phyloP scores from a whole-genome alignment of 2,797 vertebrate species.

The Mormyrus hasselquistii region DNA sequence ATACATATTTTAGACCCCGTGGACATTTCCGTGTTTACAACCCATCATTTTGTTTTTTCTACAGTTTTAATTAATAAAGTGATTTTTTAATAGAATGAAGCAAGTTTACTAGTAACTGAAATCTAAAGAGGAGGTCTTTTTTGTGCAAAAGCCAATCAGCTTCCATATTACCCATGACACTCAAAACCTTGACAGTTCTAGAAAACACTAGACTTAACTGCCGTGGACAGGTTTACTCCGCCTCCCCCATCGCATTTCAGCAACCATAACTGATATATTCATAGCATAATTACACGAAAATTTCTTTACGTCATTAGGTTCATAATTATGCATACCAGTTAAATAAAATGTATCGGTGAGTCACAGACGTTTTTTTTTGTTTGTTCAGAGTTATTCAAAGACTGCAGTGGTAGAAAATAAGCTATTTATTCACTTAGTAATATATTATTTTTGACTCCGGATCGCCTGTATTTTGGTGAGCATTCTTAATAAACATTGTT shows the following conservation, averaged over 20 bases:
- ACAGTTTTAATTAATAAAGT: background rate
- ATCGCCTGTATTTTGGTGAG: background rate
- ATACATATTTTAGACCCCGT: background rate
- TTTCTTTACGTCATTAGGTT: background rate
- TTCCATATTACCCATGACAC: background rate
- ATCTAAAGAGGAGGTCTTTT: background rate
- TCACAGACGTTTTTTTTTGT: background rate
- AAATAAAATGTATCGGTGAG: background rate
- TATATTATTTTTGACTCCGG: background rate
- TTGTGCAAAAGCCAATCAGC: background rate
- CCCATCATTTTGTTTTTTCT: background rate
- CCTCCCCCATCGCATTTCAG: background rate
- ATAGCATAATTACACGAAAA: background rate
- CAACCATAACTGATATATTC: background rate
- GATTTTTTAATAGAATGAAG: background rate
- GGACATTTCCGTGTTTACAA: background rate
- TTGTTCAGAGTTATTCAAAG: background rate
- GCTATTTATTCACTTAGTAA: background rate
- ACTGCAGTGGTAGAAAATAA: background rate
- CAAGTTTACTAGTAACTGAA: background rate
- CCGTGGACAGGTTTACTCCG: background rate
- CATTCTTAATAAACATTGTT: background rate
- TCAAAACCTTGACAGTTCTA: background rate
- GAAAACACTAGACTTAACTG: background rate
- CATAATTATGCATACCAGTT: background rate